These are phyloP conservation scores for Tupaia chinensis DNA, from an alignment of 2,113 vertebrate species.

Conservation along the genomic window DNA sequence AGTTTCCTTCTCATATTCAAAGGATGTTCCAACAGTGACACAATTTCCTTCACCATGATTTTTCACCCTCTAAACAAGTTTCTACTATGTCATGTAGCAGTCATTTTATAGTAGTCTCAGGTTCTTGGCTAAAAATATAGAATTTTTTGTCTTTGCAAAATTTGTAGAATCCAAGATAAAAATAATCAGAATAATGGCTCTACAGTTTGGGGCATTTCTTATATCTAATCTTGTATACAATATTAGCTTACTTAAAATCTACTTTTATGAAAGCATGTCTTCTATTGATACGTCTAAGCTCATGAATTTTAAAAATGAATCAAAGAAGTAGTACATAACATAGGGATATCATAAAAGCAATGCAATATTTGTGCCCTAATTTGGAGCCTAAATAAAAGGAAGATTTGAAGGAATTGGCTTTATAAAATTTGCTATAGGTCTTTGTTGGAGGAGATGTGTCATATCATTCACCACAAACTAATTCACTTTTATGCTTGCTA, in stretches of 20 bases:
- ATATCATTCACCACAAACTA: not conserved
- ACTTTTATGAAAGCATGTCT: not conserved
- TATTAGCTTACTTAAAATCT: not conserved
- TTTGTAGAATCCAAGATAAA: not conserved
- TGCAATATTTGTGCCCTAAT: not conserved
- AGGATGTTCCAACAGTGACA: not conserved
- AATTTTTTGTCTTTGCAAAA: not conserved
- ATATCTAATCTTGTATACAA: not conserved
- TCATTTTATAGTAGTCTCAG: not conserved
- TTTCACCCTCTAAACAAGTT: not conserved
- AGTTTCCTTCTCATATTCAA: slow-evolving; percentile 14
- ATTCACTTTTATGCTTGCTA: not conserved
- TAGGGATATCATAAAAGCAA: not conserved
- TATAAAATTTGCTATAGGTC: not conserved
- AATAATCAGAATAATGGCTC: not conserved
- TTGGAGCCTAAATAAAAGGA: not conserved
- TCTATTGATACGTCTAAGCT: not conserved
- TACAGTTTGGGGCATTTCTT: not conserved
- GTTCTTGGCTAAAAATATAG: not conserved
- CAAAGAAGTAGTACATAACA: not conserved
- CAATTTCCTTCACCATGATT: slow-evolving; percentile 17
- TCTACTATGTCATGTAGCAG: not conserved
- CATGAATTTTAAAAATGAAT: not conserved
- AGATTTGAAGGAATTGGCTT: not conserved
- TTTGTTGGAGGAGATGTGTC: not conserved